A percentile compares a stretch with the other conserved stretches of the same genome.
Conservation (phyloP, 1,140 invertebrate species). For the Goniozus legneri region DNA sequence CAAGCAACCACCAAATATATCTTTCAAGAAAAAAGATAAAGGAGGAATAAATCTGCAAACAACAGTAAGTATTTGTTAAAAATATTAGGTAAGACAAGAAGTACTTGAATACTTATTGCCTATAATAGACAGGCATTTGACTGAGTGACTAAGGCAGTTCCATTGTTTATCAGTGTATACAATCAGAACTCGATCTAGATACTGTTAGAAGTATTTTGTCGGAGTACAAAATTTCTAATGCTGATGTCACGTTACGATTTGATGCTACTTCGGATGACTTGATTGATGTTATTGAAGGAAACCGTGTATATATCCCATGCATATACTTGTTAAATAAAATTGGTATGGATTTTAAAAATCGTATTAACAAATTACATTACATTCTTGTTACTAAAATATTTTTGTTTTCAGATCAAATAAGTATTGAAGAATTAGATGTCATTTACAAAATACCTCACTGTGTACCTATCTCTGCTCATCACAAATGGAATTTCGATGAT, state of each 20-base stretch:
- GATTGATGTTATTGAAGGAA: conserved; percentile 98
- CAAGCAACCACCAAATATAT: conserved; percentile 95
- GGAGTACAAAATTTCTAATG: conserved; percentile 99
- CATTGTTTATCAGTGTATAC: conserved; percentile 63
- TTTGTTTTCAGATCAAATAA: conserved; percentile 74
- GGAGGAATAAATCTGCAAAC: conserved; percentile 87
- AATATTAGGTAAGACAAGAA: background rate
- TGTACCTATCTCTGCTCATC: conserved; percentile 98
- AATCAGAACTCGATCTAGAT: conserved; percentile 93
- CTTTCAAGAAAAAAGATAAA: conserved; percentile 96
- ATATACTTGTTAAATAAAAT: conserved; percentile 99
- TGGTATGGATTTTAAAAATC: conserved; percentile 54
- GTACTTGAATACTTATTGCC: background rate
- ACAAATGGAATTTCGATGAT: conserved; percentile 99
- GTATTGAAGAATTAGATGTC: conserved; percentile 94
- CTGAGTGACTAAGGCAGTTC: conserved; percentile 4
- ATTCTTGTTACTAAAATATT: conserved; percentile 7
- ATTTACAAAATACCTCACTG: conserved; percentile 99
- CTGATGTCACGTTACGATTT: conserved; percentile 90
- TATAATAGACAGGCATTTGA: conserved; percentile 4
- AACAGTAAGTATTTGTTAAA: conserved; percentile 58
- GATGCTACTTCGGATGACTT: conserved; percentile 97
- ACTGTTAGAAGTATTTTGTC: conserved; percentile 94
- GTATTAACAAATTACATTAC: conserved; percentile 3
- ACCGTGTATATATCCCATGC: conserved; percentile 96